Evolutionary conservation across 92 coral and sea anemone species (phyloP).

Genomic region (Epizoanthus rinbou): DNA sequence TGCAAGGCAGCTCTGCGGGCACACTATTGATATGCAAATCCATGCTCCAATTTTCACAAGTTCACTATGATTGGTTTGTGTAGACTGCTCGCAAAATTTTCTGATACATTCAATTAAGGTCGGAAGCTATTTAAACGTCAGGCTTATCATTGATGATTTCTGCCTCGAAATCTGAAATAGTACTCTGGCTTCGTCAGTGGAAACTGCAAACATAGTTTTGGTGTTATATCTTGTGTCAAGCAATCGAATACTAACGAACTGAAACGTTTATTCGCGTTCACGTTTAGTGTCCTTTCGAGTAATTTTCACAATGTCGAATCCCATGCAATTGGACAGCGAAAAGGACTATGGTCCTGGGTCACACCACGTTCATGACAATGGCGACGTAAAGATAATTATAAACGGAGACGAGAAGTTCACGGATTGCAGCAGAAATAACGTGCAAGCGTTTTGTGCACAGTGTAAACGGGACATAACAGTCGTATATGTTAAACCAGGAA

Average conservation of each 20-base stretch:
- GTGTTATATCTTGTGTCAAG: background rate
- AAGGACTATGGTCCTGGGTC: conserved; percentile 5
- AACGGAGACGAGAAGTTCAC: conserved; percentile 70
- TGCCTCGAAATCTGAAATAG: background rate
- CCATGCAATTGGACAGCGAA: conserved; percentile 5
- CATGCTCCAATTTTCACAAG: background rate
- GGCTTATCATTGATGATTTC: background rate
- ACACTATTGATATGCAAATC: conserved; percentile 34
- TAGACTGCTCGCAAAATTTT: conserved; percentile 17
- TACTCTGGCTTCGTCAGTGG: background rate
- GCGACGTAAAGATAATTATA: conserved; percentile 79
- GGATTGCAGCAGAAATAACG: conserved; percentile 50
- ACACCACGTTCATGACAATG: conserved; percentile 60
- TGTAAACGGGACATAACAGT: conserved; percentile 90
- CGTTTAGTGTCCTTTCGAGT: background rate
- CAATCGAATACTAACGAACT: background rate
- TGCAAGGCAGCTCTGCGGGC: conserved; percentile 8
- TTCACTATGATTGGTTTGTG: conserved; percentile 30
- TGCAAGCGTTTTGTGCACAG: conserved; percentile 87
- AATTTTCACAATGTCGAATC: conserved; percentile 13
- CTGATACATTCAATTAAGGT: conserved; percentile 22
- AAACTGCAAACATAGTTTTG: background rate
- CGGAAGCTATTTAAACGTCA: conserved; percentile 30
- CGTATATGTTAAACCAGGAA: conserved; percentile 82
- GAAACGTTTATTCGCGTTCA: background rate